Base-by-base conservation (phyloP, 2,797 vertebrate species). In the Luscinia megarhynchos region DNA sequence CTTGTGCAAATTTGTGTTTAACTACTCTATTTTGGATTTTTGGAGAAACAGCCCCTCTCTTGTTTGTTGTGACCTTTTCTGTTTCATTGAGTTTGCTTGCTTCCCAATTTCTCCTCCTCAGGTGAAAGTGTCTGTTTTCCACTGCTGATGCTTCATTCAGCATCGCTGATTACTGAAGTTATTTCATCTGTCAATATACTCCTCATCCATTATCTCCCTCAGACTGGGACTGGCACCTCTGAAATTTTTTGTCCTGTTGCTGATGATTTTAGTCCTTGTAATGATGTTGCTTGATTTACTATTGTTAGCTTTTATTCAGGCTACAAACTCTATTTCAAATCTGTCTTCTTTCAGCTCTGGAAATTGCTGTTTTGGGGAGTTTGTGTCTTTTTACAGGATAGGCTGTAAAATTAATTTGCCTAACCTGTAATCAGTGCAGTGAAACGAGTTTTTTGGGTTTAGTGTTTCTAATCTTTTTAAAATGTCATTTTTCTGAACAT, bases 261-360 rank as follows among this genome's bases (percentile, higher is more conserved):
- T 94, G 80, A 92, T 91, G 64, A 77, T 29, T 29, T 93, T 70
- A 69, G 17, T 78, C 30, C 85, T 86, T 92, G 77, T 75, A 85
- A 41, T 48, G 88, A 53, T 50, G 24, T 48, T 90, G 12, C 81
- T 84, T 86, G 81, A 55, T 59, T 94, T 91, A 40, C 54, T 55
- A 40, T 63, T 76, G 59, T 87, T 92, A 84, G 24, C 43, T 89
- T 24, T 87, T 91, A 59, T 21, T 92, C 67, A 76, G 34, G 32
- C 57, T 40, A 76, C 34, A 53, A 53, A 73, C 23, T 50, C 9
- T 34, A 5, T 38, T 61, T 87, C 40, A 77, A 69, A 79, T 75
- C 13, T 74, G 23, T 3, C 11, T 22, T 58, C 18, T 40, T 22
- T 46, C 38, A 92, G 76, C 15, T 45, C 6, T 5, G 82, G 63